These are phyloP conservation scores for Holothuria scabra DNA, from an alignment of 53 echinoderm and acorn worm genomes.

Conservation along the genomic window DNA sequence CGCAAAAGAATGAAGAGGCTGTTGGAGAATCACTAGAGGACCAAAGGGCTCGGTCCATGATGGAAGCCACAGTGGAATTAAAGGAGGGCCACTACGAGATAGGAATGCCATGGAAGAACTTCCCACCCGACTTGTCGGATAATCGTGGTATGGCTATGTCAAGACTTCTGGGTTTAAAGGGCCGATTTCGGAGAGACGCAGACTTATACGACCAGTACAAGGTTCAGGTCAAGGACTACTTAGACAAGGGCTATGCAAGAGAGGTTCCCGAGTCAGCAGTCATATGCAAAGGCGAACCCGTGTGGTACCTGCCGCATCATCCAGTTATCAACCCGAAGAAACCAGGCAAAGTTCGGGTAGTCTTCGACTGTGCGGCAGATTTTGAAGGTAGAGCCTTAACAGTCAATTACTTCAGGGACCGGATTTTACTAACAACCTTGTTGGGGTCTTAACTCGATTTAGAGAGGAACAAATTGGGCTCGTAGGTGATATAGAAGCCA, in stretches of 20 bases:
- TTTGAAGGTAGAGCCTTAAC: no score
- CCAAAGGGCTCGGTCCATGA: slow-evolving; percentile 47
- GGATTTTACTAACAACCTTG: slow-evolving; percentile 57
- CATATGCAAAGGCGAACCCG: no score
- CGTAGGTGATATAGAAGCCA: no score
- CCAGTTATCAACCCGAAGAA: no score
- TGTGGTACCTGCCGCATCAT: no score
- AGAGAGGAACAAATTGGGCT: no score
- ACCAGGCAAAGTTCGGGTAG: slow-evolving; percentile 62
- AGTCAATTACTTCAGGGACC: slow-evolving; percentile 54
- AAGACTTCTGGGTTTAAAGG: slow-evolving; percentile 48
- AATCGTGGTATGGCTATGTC: slow-evolving; percentile 42
- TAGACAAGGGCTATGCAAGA: slow-evolving; percentile 62
- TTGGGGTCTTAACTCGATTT: slow-evolving; percentile 62
- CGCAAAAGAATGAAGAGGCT: neutral
- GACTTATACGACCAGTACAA: no score
- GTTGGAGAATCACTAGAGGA: slow-evolving; percentile 59
- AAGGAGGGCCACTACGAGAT: no score
- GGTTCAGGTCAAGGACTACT: slow-evolving; percentile 41
- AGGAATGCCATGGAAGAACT: no score
- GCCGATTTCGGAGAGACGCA: no score
- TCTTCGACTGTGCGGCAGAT: slow-evolving; percentile 63
- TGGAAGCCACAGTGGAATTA: no score
- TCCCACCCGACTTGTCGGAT: slow-evolving; percentile 41
- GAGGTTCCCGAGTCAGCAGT: neutral